A percentile compares a stretch with the other conserved stretches of the same genome.
Conservation (phyloP, 2,113 vertebrate species). For the Periophthalmodon schlosseri region DNA sequence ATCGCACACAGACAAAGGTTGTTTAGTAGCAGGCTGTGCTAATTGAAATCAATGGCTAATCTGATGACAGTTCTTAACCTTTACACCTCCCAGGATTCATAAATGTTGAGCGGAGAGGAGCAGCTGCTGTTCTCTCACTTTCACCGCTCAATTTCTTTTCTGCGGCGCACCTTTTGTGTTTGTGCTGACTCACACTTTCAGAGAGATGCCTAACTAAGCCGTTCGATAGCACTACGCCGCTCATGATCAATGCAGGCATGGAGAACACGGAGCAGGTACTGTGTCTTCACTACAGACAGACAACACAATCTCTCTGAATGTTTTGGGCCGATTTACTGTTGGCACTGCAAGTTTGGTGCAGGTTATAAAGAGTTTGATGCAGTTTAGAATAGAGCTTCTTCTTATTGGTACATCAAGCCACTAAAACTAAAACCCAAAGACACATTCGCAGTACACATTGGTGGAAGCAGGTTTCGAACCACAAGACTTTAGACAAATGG, state of each 20-base stretch:
- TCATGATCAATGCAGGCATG: constrained; percentile 58
- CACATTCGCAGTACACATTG: no score
- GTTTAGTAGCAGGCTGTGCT: constrained; percentile 75
- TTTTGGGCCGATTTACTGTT: not conserved
- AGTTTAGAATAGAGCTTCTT: not conserved
- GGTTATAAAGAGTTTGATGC: not conserved
- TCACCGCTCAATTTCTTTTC: constrained; percentile 47
- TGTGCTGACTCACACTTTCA: constrained; percentile 69
- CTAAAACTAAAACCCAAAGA: no score
- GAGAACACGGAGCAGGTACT: constrained; percentile 38
- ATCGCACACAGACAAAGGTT: constrained; percentile 79
- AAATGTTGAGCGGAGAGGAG: constrained; percentile 59
- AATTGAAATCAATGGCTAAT: constrained; percentile 86
- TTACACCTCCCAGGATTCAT: constrained; percentile 73
- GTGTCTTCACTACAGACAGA: constrained; percentile 35
- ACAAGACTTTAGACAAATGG: no score
- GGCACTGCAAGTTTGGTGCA: not conserved
- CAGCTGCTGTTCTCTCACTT: constrained; percentile 7
- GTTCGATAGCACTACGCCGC: constrained; percentile 51
- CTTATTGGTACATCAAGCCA: not conserved
- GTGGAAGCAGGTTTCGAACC: no score
- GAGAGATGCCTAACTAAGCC: constrained; percentile 54
- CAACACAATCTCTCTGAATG: constrained; percentile 3
- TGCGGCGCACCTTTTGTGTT: constrained; percentile 28
- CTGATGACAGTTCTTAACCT: constrained; percentile 80